A percentile compares a stretch with the other conserved stretches of the same genome.
phyloP scores from a whole-genome alignment of 2,113 vertebrate genomes.

The Galemys pyrenaicus region DNA sequence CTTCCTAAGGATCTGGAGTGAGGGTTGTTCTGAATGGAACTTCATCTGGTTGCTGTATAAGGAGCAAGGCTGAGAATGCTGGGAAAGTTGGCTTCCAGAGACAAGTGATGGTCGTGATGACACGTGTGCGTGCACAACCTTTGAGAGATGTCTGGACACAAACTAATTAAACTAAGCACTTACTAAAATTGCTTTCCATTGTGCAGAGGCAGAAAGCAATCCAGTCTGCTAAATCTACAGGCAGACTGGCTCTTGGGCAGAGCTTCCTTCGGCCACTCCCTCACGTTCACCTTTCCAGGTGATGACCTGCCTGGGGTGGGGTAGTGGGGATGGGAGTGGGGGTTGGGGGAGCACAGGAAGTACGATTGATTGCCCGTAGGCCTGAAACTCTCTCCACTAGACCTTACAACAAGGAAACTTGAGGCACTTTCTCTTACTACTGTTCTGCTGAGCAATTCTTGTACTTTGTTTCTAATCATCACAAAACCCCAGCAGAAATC shows the following conservation, averaged over 20 bases:
- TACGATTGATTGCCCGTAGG: background rate
- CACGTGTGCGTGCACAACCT: background rate
- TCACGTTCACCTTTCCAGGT: background rate
- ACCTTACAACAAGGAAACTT: background rate
- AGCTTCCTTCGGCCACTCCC: background rate
- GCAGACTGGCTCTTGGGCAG: background rate
- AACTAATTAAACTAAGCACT: constrained; percentile 40
- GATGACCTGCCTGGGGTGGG: background rate
- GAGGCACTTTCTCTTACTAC: background rate
- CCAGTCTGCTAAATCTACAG: background rate
- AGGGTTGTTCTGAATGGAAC: background rate
- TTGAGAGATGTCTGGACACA: background rate
- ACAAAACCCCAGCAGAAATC: background rate
- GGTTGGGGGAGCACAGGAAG: too few species aligned
- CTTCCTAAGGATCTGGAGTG: background rate
- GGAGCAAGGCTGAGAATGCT: background rate
- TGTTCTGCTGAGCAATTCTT: background rate
- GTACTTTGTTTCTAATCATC: background rate
- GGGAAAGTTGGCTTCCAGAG: constrained; percentile 38
- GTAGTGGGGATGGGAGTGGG: background rate
- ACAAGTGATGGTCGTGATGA: background rate
- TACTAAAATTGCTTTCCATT: constrained; percentile 35
- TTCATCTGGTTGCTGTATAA: background rate
- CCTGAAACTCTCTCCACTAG: background rate
- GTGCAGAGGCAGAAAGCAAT: background rate